Evolutionary conservation across 2,888 invertebrate species (phyloP), one percentile per base, ranked within the genome.

Genomic region (Drymonia ruficornis): DNA sequence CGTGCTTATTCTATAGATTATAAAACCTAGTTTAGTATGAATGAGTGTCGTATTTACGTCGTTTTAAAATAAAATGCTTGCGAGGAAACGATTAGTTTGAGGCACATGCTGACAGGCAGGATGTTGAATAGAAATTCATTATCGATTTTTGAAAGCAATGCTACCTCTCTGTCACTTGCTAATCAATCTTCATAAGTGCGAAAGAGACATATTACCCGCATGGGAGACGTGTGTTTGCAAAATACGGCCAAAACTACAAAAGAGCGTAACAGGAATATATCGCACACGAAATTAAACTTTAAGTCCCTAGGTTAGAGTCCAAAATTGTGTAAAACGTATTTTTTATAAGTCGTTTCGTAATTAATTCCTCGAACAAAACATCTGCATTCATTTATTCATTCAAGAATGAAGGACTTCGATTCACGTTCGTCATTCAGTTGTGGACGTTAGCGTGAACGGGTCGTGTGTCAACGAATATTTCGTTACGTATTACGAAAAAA

Each of bases 41-140:
- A 11, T 2, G 13, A n/a, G 6, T 2, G n/a, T 2, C 23, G 13
- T n/a, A 58, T 56, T 61, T 81, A 70, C 3, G 66, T 28, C 67
- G 34, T 80, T 81, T 59, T 49, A 1, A 13, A 53, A 47, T 52
- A 28, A 38, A 49, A 53, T 44, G 28, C 58, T 62, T 58, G 79
- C 78, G 70, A 84, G 90, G 91, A 91, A 90, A 85, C 89, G 87
- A 91, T 91, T 89, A 86, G 88, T 91, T 88, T 87, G 85, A 80
- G 81, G 83, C 88, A 82, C 87, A 88, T 83, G 89, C 81, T 87
- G 89, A 89, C 89, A 87, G 83, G 77, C 86, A 85, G 89, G 91
- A 91, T 89, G 88, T 78, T 78, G 23, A 23, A 23, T 23, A 86
- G 81, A 80, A 81, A 84, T 80, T 83, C 86, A 87, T 89, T 89